These are phyloP conservation scores for Scalopus aquaticus DNA, from an alignment of 2,113 vertebrate species.

Conservation along the genomic window DNA sequence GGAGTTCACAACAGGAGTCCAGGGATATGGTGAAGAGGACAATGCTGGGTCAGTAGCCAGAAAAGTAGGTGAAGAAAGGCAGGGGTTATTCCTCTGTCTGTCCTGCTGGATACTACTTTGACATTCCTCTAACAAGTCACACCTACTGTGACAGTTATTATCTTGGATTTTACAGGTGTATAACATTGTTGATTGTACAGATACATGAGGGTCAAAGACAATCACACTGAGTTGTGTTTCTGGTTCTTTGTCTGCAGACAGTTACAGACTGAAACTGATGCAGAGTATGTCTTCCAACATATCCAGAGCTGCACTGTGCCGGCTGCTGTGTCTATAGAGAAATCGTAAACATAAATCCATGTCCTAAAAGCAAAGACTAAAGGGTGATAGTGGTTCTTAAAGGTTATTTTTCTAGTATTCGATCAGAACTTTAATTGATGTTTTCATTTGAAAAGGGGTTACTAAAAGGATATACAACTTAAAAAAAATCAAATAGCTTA, in stretches of 20 bases:
- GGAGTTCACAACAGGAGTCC: neutral
- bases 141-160: slow-evolving; percentile 26
- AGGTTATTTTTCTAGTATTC: neutral
- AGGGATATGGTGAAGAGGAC: neutral
- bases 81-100: neutral
- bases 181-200: neutral
- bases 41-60: neutral
- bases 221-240: neutral
- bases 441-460: neutral
- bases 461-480: neutral
- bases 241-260: neutral
- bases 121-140: slow-evolving; percentile 14
- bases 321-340: neutral
- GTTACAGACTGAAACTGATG: neutral
- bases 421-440: neutral
- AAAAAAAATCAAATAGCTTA: neutral
- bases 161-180: slow-evolving; percentile 34
- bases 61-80: neutral
- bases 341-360: neutral
- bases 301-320: neutral
- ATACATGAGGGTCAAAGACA: neutral
- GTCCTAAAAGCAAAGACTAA: neutral
- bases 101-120: slow-evolving; percentile 9
- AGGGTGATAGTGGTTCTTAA: neutral
- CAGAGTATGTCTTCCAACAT: neutral